phyloP scores from a whole-genome alignment of 2,113 vertebrate species.

The Cololabis saira region DNA sequence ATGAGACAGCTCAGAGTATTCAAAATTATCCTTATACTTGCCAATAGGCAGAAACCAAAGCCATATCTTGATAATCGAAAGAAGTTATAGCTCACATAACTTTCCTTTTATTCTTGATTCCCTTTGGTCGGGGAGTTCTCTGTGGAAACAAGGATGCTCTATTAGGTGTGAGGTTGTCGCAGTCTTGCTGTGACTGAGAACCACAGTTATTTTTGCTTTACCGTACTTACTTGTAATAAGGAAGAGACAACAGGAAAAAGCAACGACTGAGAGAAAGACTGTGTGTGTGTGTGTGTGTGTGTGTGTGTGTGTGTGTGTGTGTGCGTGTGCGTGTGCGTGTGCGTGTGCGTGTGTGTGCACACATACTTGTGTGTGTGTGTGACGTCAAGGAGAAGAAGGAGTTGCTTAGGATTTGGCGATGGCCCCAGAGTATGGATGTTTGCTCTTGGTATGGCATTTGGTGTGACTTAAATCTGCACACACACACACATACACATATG shows the following conservation, averaged over 20 bases:
- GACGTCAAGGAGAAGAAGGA: slow-evolving; percentile 1
- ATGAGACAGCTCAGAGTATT: too few species aligned
- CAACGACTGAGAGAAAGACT: too few species aligned
- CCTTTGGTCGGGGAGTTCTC: neutral
- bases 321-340: neutral
- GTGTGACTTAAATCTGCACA: slow-evolving; percentile 56
- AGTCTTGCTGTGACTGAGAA: neutral
- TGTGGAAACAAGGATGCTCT: neutral
- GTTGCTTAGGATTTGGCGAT: slow-evolving; percentile 62
- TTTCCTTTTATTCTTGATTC: neutral
- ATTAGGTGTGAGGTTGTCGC: too few species aligned
- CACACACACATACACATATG: slow-evolving; percentile 1
- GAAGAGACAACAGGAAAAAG: neutral
- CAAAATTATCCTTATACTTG: too few species aligned
- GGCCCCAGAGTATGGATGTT: slow-evolving; percentile 52
- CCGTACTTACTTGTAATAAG: neutral
- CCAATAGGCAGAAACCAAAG: too few species aligned
- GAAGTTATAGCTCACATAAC: too few species aligned
- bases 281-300: neutral
- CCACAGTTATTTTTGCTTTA: neutral
- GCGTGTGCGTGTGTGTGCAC: neutral
- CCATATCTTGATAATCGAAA: too few species aligned
- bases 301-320: slow-evolving; percentile 6
- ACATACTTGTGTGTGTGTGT: slow-evolving; percentile 10
- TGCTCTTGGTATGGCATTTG: slow-evolving; percentile 72